Percentiles rank a stretch among this genome's conserved stretches.
Conservation (phyloP, 92 coral and sea anemone genomes). For the Epizoanthus illoricatus region DNA sequence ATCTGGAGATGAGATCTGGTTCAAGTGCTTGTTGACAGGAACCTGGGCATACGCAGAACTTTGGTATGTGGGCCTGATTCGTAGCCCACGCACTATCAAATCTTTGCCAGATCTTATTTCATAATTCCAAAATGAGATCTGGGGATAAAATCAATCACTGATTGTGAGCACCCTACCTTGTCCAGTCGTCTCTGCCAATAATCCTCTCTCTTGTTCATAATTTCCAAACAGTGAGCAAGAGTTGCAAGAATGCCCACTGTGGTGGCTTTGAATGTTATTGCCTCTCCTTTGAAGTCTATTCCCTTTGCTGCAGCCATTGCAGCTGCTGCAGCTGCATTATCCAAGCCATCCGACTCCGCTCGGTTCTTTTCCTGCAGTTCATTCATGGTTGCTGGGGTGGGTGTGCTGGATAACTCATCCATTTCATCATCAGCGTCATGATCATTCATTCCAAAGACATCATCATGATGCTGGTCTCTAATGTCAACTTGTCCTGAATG, state of each 20-base stretch:
- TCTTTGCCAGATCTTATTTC: no score
- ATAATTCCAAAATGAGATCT: no score
- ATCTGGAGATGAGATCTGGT: no score
- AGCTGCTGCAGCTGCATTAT: constrained; percentile 50
- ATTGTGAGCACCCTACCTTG: constrained; percentile 55
- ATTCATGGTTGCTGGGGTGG: constrained; percentile 85
- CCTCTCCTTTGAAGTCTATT: constrained; percentile 95
- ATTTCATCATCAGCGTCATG: constrained; percentile 99
- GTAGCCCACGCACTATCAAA: no score
- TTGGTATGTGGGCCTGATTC: no score
- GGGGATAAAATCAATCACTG: no score
- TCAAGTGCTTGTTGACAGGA: no score
- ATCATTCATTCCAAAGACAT: constrained; percentile 67
- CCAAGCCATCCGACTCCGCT: constrained; percentile 47
- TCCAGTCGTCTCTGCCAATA: constrained; percentile 92
- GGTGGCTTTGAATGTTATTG: constrained; percentile 96
- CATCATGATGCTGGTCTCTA: constrained; percentile 70
- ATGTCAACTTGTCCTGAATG: constrained; percentile 55
- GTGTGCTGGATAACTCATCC: constrained; percentile 97
- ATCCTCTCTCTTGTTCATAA: constrained; percentile 92
- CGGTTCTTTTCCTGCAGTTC: constrained; percentile 56
- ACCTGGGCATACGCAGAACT: no score
- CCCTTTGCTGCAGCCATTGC: constrained; percentile 77
- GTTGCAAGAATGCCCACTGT: constrained; percentile 96
- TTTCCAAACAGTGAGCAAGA: constrained; percentile 90